Evolutionary conservation across 37 sponge, comb jelly and placozoan species (phyloP).

Genomic region (Halisarca cf. caerulea): DNA sequence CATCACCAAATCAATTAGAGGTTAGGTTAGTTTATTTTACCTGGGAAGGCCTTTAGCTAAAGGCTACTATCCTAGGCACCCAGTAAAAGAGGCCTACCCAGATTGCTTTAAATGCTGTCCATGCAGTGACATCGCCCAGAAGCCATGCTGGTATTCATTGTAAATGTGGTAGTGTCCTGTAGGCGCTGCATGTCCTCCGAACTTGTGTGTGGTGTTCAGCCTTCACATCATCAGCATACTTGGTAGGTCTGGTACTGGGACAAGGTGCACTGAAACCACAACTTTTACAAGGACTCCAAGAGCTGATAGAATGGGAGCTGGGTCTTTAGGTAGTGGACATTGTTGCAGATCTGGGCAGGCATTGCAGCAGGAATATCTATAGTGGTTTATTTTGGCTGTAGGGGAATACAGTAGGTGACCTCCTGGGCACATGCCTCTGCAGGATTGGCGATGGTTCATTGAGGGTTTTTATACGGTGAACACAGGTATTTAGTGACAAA

Average conservation of each 20-base stretch:
- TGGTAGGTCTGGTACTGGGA: conserved; percentile 47
- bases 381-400: conserved; percentile 23
- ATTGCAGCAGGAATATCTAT: conserved; percentile 58
- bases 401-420: conserved; percentile 34
- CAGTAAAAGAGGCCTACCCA: conserved; percentile 70
- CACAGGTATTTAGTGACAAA: conserved; percentile 21
- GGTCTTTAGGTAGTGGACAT: conserved; percentile 60
- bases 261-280: conserved; percentile 68
- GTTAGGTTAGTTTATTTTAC: too few relatives aligned
- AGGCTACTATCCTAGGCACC: too few relatives aligned
- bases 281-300: conserved; percentile 59
- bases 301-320: conserved; percentile 54
- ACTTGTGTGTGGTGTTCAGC: conserved; percentile 63
- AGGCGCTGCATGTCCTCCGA: conserved; percentile 69
- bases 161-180: conserved; percentile 57
- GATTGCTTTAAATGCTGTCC: conserved; percentile 62
- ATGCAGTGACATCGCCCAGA: conserved; percentile 32
- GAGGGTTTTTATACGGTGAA: conserved; percentile 60
- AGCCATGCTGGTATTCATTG: conserved; percentile 44
- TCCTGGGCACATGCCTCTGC: conserved; percentile 34
- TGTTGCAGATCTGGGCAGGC: conserved; percentile 3
- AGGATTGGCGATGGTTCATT: conserved; percentile 64
- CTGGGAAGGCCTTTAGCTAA: too few relatives aligned
- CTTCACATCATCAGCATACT: conserved; percentile 69
- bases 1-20: conserved; percentile 72